phyloP scores from a whole-genome alignment of 2,113 vertebrate genomes.

The Chaetura pelagica region DNA sequence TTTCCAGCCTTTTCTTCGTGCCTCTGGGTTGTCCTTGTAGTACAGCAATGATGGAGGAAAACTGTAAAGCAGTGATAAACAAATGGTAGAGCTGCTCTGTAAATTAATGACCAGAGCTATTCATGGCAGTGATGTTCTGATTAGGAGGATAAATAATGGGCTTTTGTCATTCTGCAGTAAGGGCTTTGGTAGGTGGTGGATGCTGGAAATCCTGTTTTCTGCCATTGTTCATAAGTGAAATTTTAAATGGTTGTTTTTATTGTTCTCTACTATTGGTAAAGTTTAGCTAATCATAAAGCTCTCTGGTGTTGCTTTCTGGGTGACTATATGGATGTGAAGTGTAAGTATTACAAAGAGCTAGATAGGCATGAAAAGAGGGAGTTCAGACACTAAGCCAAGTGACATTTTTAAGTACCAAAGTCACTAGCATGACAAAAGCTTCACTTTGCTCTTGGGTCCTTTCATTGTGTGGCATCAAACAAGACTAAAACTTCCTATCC shows the following conservation, averaged over 20 bases:
- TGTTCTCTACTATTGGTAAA: rapidly evolving
- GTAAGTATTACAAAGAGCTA: background rate
- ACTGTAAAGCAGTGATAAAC: background rate
- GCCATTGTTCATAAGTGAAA: background rate
- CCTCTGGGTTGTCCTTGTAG: background rate
- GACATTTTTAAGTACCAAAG: background rate
- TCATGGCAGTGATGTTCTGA: background rate
- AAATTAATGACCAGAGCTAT: background rate
- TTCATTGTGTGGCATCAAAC: rapidly evolving
- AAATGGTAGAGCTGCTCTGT: background rate
- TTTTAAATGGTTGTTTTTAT: background rate
- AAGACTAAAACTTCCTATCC: background rate
- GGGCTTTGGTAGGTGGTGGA: background rate
- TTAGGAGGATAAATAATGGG: background rate
- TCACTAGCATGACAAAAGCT: background rate
- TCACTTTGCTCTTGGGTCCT: background rate
- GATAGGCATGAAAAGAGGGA: background rate
- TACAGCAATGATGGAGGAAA: background rate
- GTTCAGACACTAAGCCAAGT: background rate
- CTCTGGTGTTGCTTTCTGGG: background rate
- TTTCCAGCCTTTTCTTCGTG: background rate
- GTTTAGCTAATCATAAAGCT: background rate
- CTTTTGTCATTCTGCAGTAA: background rate
- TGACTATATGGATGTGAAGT: rapidly evolving
- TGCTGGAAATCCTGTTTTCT: background rate